These are phyloP conservation scores for Drosophila suzukii DNA, from an alignment of 1,140 invertebrate species.

Conservation along the genomic window DNA sequence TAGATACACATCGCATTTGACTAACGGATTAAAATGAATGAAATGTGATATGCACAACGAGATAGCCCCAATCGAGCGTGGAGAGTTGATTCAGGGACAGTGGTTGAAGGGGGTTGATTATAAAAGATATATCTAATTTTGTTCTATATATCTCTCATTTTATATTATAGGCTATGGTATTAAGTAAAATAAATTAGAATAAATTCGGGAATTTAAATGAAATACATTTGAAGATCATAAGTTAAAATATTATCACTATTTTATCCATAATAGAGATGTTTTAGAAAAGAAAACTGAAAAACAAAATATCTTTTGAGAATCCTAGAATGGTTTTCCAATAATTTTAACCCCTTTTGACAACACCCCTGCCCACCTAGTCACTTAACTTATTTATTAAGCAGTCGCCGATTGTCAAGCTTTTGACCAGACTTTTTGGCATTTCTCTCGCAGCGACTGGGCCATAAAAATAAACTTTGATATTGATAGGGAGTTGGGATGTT, in stretches of 20 bases:
- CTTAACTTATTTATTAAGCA: slow-evolving; percentile 72
- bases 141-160: too few relatives aligned
- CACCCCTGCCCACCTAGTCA: slow-evolving; percentile 31
- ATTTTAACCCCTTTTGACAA: background rate
- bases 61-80: slow-evolving; percentile 61
- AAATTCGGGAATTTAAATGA: too few relatives aligned
- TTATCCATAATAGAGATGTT: too few relatives aligned
- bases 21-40: slow-evolving; percentile 77
- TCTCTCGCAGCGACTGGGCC: slow-evolving; percentile 25
- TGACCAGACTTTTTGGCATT: slow-evolving; percentile 61
- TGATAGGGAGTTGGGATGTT: slow-evolving; percentile 44
- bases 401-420: slow-evolving; percentile 44
- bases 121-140: background rate
- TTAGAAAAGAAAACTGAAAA: too few relatives aligned
- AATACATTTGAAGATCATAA: too few relatives aligned
- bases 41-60: slow-evolving; percentile 81
- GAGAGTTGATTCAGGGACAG: slow-evolving; percentile 30
- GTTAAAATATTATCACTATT: too few relatives aligned
- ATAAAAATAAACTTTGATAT: slow-evolving; percentile 43
- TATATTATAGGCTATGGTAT: too few relatives aligned
- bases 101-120: background rate
- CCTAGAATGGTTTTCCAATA: background rate
- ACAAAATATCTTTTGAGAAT: background rate
- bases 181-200: too few relatives aligned
- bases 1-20: slow-evolving; percentile 51